Base-by-base conservation (phyloP, 2,797 vertebrate genomes). In the Alectoris magna region DNA sequence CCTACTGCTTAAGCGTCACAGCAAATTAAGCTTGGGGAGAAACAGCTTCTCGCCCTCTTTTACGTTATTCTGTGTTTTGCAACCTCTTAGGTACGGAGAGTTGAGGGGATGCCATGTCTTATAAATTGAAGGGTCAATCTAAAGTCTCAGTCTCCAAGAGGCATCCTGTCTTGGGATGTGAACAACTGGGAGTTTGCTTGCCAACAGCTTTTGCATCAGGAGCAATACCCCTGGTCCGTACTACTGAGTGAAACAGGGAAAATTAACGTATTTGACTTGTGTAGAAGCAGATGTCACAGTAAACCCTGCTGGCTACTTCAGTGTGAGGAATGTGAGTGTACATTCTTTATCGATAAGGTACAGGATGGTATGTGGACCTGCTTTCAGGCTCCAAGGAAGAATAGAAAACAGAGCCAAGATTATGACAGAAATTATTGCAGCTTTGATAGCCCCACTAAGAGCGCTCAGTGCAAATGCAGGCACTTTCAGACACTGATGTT, bases 371-470 rank as follows among this genome's bases (percentile, higher is more conserved):
- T 0, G 4, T 74, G 39, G 70, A 59, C 36, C 76, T 90, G 46
- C 63, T 81, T 67, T 48, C 71, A 63, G 22, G 23, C 15, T 77
- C 38, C 15, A 62, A 74, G 46, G 27, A 90, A 53, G 68, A 83
- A 97, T 9, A 38, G 48, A 91, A 93, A 97, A 34, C 96, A 96
- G 88, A 96, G 66, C n/a, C 79, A 84, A 88, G 59, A 93, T 41
- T 92, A 91, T 96, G 95, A 96, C 95, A 97, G 95, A 87, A 92
- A 81, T 94, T 88, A 71, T 84, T 94, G 89, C 77, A 76, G 38
- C 59, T 84, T 92, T 94, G 90, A 92, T 93, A 96, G 75, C 46
- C 62, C 74, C 81, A 93, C 80, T 97, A 96, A 95, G 59, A 58
- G 24, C 15, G 24, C 85, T 29, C 53, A 66, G 53, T 86, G 48